Conservation (phyloP, 1,140 invertebrate species). For the Drosophila neocordata region DNA sequence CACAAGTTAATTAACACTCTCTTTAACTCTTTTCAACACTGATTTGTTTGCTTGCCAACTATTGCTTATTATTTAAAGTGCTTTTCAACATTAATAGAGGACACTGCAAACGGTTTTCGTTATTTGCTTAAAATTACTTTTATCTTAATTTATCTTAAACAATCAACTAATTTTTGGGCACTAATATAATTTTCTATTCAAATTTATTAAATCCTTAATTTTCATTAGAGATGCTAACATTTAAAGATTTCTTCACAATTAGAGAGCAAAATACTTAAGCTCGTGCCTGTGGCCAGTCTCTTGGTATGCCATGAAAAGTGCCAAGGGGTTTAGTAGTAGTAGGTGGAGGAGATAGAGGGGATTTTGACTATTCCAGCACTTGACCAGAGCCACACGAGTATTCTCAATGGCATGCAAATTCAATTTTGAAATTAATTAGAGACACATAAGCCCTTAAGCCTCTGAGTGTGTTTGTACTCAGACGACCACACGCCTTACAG, state of each 20-base stretch:
- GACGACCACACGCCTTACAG: not conserved
- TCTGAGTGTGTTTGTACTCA: constrained; percentile 15
- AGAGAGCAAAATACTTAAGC: not conserved
- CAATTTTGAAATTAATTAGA: constrained; percentile 77
- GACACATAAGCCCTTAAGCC: constrained; percentile 55
- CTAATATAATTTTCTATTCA: not conserved
- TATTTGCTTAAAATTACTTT: not conserved
- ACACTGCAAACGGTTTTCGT: not conserved
- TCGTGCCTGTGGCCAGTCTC: not conserved
- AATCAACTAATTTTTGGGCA: not conserved
- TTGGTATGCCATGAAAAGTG: constrained; percentile 6
- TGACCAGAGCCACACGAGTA: constrained; percentile 21
- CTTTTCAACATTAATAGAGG: not conserved
- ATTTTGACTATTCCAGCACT: constrained; percentile 5
- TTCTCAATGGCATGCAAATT: constrained; percentile 67
- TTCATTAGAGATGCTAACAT: not conserved
- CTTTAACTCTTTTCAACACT: too few species aligned
- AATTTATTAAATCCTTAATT: not conserved
- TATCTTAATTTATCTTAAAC: not conserved
- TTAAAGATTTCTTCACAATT: not conserved
- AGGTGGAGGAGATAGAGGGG: not conserved
- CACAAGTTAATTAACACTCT: too few species aligned
- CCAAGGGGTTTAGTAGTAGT: not conserved
- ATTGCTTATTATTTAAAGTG: too few species aligned
- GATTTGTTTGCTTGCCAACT: too few species aligned